phyloP scores from a whole-genome alignment of 2,888 invertebrate genomes.

The Itoplectis maculator region DNA sequence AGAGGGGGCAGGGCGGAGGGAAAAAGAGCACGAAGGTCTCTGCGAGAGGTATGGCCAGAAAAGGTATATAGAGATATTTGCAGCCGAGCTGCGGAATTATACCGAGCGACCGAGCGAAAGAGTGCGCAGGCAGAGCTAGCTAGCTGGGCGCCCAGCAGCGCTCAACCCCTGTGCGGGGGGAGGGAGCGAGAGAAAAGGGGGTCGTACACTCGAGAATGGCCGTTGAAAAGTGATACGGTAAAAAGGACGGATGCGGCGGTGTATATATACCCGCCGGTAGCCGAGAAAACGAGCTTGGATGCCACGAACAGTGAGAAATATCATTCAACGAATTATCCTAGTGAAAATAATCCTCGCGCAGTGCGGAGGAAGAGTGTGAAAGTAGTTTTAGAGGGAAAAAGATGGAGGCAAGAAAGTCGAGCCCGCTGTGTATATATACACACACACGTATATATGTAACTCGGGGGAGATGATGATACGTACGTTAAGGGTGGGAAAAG shows the following conservation, averaged over 20 bases:
- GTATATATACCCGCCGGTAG: conserved; percentile 22
- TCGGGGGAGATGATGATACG: conserved; percentile 10
- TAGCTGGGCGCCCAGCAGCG: no score
- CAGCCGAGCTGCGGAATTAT: conserved; percentile 47
- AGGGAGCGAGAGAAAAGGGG: not conserved
- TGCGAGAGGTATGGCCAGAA: not conserved
- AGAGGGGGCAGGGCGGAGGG: not conserved
- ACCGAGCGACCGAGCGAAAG: conserved; percentile 26
- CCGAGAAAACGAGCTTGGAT: conserved; percentile 24
- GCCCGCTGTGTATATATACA: not conserved
- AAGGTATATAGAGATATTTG: conserved; percentile 50
- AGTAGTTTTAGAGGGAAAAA: conserved; percentile 27
- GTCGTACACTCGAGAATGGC: conserved; percentile 5
- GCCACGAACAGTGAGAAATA: conserved; percentile 52
- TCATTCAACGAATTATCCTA: conserved; percentile 60
- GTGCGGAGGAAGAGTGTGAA: not conserved
- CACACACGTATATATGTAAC: no score
- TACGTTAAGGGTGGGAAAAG: conserved; percentile 19
- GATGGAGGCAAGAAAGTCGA: conserved; percentile 22
- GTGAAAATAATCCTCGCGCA: conserved; percentile 57
- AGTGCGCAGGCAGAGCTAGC: not conserved
- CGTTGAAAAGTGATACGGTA: conserved; percentile 56
- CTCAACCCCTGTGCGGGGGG: no score
- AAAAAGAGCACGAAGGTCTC: not conserved
- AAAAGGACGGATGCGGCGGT: conserved; percentile 19